phyloP scores from a whole-genome alignment of 2,888 invertebrate genomes.

The Periphyllus acericola region DNA sequence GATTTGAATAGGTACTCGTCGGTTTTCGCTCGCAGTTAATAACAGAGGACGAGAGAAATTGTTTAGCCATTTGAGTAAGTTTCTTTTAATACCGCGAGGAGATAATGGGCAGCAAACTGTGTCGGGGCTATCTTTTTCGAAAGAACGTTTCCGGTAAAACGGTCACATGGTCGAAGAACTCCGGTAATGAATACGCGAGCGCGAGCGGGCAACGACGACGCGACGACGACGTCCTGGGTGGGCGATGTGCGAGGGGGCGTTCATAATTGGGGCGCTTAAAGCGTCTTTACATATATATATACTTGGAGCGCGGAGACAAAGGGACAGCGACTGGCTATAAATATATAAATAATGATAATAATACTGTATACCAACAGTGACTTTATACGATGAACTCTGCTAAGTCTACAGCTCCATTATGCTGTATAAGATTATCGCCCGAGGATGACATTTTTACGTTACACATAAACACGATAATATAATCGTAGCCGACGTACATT shows the following conservation, averaged over 20 bases:
- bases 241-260: background rate
- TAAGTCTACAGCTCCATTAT: too few relatives aligned
- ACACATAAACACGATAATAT: too few relatives aligned
- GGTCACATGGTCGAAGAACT: constrained; percentile 29
- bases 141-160: background rate
- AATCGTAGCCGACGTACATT: too few relatives aligned
- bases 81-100: constrained; percentile 6
- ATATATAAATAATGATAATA: too few relatives aligned
- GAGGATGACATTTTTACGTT: too few relatives aligned
- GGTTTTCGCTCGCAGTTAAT: constrained; percentile 30
- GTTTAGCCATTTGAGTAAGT: constrained; percentile 8
- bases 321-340: background rate
- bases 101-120: constrained; percentile 23
- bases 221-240: background rate
- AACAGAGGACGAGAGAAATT: constrained; percentile 10
- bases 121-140: background rate
- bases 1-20: constrained; percentile 5
- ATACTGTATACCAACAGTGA: too few relatives aligned
- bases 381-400: too few relatives aligned
- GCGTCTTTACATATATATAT: background rate
- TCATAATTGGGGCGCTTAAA: constrained; percentile 16
- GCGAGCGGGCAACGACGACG: background rate
- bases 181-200: constrained; percentile 28
- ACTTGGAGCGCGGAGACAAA: background rate
- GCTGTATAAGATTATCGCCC: too few relatives aligned